These are phyloP conservation scores for Parauchenoglanis ngamensis DNA, from an alignment of 2,797 vertebrate genomes.

Conservation along the genomic window DNA sequence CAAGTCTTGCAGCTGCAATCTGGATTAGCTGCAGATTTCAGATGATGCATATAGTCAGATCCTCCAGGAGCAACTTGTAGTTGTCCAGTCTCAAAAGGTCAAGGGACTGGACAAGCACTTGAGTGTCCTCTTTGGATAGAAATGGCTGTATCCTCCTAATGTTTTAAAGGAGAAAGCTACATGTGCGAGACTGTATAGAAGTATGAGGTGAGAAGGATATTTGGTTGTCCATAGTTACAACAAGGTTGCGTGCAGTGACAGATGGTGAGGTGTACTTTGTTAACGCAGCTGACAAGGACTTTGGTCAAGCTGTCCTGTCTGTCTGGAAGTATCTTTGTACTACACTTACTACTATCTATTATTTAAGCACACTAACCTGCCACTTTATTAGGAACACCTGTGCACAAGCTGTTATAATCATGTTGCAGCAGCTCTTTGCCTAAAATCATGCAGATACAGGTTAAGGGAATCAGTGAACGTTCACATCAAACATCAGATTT, in stretches of 20 bases:
- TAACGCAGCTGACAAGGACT: neutral
- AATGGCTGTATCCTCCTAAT: neutral
- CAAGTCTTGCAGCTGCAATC: neutral
- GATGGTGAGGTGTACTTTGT: neutral
- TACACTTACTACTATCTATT: neutral
- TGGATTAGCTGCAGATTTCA: neutral
- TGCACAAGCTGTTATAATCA: neutral
- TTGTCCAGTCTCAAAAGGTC: neutral
- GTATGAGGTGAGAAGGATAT: neutral
- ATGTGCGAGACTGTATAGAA: neutral
- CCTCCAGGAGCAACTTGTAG: neutral
- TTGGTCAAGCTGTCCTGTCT: neutral
- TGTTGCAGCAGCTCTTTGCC: neutral
- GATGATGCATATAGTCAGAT: neutral
- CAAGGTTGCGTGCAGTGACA: neutral
- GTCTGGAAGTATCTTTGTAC: neutral
- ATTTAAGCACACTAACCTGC: neutral
- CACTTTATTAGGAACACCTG: neutral
- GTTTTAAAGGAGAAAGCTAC: neutral
- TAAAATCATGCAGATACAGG: neutral
- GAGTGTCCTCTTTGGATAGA: neutral
- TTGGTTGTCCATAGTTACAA: neutral
- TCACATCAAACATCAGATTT: neutral
- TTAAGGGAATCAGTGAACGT: neutral
- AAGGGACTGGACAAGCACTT: neutral